A percentile compares a stretch with the other conserved stretches of the same genome.
Conservation (phyloP, 2,113 vertebrate species). For the Mastomys coucha region DNA sequence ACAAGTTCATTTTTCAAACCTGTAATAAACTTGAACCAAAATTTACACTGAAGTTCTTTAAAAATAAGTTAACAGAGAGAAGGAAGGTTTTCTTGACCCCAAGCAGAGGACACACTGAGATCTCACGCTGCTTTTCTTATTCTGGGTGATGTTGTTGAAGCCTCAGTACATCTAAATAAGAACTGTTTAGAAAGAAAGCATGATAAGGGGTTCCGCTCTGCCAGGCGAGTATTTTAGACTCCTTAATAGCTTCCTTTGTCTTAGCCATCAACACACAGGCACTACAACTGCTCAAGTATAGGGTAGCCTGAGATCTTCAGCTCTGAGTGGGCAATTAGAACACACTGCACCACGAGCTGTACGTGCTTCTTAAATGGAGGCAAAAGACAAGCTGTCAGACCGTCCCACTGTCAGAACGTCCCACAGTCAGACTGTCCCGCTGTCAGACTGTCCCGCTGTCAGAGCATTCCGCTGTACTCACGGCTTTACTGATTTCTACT, state of each 20-base stretch:
- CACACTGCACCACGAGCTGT: neutral
- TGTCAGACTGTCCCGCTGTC: too few species aligned
- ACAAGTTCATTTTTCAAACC: conserved; percentile 4
- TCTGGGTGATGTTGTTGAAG: conserved; percentile 56
- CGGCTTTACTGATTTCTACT: neutral
- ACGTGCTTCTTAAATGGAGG: conserved; percentile 36
- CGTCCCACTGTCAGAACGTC: neutral
- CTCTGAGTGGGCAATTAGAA: conserved; percentile 35
- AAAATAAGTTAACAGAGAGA: conserved; percentile 42
- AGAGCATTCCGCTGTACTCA: neutral
- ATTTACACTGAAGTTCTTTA: conserved; percentile 23
- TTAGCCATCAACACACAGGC: neutral
- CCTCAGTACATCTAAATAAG: conserved; percentile 19
- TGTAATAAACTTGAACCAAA: neutral
- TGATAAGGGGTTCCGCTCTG: conserved; percentile 59
- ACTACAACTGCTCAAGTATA: neutral
- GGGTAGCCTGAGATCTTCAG: neutral
- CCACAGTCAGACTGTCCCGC: too few species aligned
- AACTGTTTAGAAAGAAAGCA: conserved; percentile 23
- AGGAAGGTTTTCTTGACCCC: conserved; percentile 2
- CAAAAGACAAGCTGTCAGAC: conserved; percentile 37
- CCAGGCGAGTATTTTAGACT: neutral
- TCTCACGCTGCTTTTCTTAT: conserved; percentile 26
- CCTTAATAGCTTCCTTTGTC: conserved; percentile 57
- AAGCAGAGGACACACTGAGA: neutral